phyloP scores from a whole-genome alignment of 2,888 invertebrate genomes.

The Drosophila hawaiiensis region DNA sequence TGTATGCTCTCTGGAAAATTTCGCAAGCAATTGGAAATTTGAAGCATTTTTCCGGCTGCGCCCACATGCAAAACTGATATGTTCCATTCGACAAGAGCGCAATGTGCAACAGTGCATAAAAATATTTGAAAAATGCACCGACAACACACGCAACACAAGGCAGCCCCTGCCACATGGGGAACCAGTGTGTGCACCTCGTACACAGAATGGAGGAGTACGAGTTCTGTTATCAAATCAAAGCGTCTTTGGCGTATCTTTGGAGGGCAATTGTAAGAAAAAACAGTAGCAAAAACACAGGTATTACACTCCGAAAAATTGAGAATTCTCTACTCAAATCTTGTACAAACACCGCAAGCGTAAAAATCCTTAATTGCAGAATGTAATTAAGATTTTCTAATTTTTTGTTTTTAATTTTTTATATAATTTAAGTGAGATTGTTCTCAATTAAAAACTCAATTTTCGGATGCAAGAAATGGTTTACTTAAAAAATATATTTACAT shows the following conservation, averaged over 20 bases:
- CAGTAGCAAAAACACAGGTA: constrained; percentile 18
- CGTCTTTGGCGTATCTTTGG: constrained; percentile 43
- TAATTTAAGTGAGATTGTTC: not conserved
- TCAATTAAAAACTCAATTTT: not conserved
- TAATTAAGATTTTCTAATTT: not conserved
- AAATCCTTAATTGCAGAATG: not conserved
- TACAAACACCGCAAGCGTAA: not conserved
- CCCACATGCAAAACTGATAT: constrained; percentile 45
- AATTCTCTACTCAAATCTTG: no score
- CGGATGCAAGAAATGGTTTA: not conserved
- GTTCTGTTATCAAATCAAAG: constrained; percentile 73
- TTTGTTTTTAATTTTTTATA: rapidly evolving
- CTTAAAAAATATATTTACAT: not conserved
- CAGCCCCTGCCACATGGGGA: constrained; percentile 11
- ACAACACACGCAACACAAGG: constrained; percentile 48
- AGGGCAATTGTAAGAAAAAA: constrained; percentile 14
- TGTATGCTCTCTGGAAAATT: constrained; percentile 26
- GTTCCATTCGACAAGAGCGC: constrained; percentile 49
- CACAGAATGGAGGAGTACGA: constrained; percentile 1
- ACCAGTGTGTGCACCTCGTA: not conserved
- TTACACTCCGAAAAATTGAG: not conserved
- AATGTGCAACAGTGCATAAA: constrained; percentile 77
- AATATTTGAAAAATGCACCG: constrained; percentile 72
- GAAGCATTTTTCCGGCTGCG: constrained; percentile 40
- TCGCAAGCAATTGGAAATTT: constrained; percentile 39